Evolutionary conservation across 2,888 invertebrate genomes (phyloP).

Genomic region (Dastarcus helophoroides): DNA sequence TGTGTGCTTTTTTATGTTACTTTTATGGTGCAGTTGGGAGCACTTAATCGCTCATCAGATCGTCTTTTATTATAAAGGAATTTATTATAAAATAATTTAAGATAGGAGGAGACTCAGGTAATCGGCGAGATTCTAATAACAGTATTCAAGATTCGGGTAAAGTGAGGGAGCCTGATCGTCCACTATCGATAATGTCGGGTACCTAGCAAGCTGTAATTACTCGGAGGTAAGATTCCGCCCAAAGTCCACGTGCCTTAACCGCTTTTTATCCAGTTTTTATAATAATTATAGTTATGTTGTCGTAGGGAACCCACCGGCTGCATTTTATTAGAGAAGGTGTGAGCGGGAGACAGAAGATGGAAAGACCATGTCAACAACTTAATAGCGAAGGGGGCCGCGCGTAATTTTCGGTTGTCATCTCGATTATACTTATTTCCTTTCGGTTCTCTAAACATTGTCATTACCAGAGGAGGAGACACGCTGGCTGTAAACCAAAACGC

Average conservation of each 20-base stretch:
- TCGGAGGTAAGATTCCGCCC: conserved; percentile 28
- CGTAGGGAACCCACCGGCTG: conserved; percentile 16
- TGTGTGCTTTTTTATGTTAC: too few species aligned
- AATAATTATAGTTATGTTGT: conserved; percentile 37
- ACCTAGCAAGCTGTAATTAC: conserved; percentile 28
- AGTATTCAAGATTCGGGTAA: too few species aligned
- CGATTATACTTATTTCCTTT: conserved; percentile 18
- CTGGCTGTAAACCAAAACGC: too few species aligned
- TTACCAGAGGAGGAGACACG: conserved; percentile 7
- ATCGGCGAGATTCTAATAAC: too few species aligned
- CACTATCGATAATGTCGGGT: conserved; percentile 27
- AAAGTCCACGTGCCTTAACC: conserved; percentile 27
- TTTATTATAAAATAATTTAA: too few species aligned
- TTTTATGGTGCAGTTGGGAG: too few species aligned
- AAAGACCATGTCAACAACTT: conserved; percentile 29
- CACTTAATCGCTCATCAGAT: too few species aligned
- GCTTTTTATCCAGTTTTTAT: conserved; percentile 35
- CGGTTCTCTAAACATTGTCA: conserved; percentile 4
- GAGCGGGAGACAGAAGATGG: conserved; percentile 17
- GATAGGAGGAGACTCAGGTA: too few species aligned
- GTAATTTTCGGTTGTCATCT: conserved; percentile 27
- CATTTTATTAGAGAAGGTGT: conserved; percentile 21
- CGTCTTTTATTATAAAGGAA: too few species aligned
- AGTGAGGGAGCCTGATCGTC: conserved; percentile 30
- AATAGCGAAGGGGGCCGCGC: conserved; percentile 21